Conservation (phyloP, 2,797 vertebrate species). For the Diplodus puntazzo region DNA sequence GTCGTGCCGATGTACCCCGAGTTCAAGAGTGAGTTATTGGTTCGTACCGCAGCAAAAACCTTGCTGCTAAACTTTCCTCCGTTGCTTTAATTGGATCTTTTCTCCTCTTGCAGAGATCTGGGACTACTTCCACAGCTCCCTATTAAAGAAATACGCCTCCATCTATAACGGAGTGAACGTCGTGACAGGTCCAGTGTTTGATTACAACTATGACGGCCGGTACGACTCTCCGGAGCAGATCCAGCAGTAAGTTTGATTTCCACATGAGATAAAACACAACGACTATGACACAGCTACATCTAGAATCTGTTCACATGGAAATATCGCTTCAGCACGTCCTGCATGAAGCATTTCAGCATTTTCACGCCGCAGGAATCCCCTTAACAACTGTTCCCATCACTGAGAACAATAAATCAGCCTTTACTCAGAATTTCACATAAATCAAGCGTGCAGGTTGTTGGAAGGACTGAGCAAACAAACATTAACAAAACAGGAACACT, state of each 20-base stretch:
- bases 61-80: accelerated
- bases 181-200: slow-evolving; percentile 91
- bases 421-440: no score
- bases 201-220: slow-evolving; percentile 90
- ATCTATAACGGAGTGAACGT: slow-evolving; percentile 89
- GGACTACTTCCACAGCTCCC: slow-evolving; percentile 87
- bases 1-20: slow-evolving; percentile 92
- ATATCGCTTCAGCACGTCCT: no score
- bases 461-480: background rate
- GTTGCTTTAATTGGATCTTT: accelerated
- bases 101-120: slow-evolving; percentile 86
- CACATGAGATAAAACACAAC: no score
- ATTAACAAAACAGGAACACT: no score
- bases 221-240: slow-evolving; percentile 87
- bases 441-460: background rate
- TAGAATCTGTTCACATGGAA: no score
- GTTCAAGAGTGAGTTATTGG: slow-evolving; percentile 89
- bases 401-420: no score
- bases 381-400: background rate
- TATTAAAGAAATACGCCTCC: slow-evolving; percentile 86
- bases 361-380: no score
- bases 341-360: no score
- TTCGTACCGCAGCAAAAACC: background rate
- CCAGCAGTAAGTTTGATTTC: slow-evolving; percentile 81
- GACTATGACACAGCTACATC: no score